phyloP scores from a whole-genome alignment of 2,797 vertebrate genomes.

The Aldrovandia affinis region DNA sequence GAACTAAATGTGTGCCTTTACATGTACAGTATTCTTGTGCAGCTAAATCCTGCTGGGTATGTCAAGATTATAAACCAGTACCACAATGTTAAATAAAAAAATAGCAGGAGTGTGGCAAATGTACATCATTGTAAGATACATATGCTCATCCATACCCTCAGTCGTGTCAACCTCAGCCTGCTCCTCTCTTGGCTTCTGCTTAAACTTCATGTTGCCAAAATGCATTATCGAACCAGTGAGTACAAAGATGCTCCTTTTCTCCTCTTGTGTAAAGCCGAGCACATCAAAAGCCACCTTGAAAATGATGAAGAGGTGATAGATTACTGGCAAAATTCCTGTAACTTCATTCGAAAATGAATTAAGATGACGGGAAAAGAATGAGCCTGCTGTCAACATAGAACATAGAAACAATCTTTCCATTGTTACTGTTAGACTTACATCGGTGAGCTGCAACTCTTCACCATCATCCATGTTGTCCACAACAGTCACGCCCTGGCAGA shows the following conservation, averaged over 20 bases:
- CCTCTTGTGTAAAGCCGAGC: constrained; percentile 68
- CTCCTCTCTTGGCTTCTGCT: constrained; percentile 75
- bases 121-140: neutral
- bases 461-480: constrained; percentile 66
- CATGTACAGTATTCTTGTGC: too few species aligned
- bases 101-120: neutral
- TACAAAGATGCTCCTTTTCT: constrained; percentile 68
- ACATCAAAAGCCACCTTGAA: constrained; percentile 69
- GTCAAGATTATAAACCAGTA: neutral
- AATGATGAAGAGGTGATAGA: neutral
- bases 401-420: neutral
- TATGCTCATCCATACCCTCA: constrained; percentile 49
- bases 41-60: too few species aligned
- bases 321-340: neutral
- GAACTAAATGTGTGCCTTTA: too few species aligned
- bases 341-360: neutral
- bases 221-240: constrained; percentile 64
- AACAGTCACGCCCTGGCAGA: constrained; percentile 64
- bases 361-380: too few species aligned
- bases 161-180: constrained; percentile 71
- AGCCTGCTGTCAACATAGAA: neutral
- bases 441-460: constrained; percentile 68
- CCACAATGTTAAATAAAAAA: neutral
- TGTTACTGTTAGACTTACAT: constrained; percentile 49
- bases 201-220: constrained; percentile 73